These are phyloP conservation scores for Solenodon paradoxus DNA, from an alignment of 2,113 vertebrate species.

Conservation along the genomic window DNA sequence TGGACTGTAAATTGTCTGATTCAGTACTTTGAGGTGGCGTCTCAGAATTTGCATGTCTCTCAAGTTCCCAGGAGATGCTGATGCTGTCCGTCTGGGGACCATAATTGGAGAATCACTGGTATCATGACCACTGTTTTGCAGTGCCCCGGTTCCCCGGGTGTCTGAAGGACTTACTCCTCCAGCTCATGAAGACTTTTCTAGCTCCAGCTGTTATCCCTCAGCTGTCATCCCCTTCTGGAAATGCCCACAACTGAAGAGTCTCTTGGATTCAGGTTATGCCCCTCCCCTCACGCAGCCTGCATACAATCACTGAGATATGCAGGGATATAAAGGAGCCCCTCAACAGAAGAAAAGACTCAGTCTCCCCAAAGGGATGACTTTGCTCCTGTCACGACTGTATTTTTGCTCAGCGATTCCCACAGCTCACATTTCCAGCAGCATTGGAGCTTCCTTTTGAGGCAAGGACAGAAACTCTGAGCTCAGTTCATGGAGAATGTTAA, in stretches of 20 bases:
- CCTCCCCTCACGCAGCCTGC: background rate
- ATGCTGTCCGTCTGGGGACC: background rate
- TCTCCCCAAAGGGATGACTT: background rate
- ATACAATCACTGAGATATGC: background rate
- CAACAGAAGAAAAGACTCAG: background rate
- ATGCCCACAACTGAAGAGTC: background rate
- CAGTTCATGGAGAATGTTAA: background rate
- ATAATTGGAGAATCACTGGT: background rate
- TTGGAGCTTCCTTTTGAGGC: background rate
- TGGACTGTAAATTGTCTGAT: background rate
- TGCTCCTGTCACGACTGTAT: background rate
- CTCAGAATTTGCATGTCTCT: background rate
- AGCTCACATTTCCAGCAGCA: no score
- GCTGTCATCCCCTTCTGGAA: background rate
- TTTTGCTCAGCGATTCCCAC: background rate
- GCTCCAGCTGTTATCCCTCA: background rate
- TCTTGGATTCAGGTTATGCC: background rate
- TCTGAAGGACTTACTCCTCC: background rate
- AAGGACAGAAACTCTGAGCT: background rate
- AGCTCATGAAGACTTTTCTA: background rate
- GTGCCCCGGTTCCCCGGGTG: background rate
- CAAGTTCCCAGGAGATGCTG: background rate
- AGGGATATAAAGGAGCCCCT: background rate
- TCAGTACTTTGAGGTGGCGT: background rate
- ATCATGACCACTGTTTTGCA: background rate